Evolutionary conservation across 1,140 invertebrate genomes (phyloP).

Genomic region (Oncopeltus fasciatus): DNA sequence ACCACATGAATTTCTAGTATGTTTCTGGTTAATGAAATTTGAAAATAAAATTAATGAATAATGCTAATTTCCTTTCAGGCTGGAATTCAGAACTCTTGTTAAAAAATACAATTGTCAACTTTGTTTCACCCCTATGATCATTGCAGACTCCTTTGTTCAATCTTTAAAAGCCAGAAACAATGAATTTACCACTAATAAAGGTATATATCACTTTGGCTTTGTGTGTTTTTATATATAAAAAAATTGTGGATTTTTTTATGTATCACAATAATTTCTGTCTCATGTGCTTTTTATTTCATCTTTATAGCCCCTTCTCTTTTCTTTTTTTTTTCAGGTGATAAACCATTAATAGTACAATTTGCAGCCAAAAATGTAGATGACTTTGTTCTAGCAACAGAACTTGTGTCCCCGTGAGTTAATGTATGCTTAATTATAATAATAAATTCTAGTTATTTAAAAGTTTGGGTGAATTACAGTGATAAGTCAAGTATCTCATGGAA

Average conservation of each 20-base stretch:
- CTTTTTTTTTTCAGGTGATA: constrained; percentile 40
- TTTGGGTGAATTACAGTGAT: too few relatives aligned
- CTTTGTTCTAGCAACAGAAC: constrained; percentile 68
- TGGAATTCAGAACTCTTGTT: constrained; percentile 72
- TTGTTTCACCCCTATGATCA: constrained; percentile 90
- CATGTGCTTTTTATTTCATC: too few relatives aligned
- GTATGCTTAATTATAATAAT: too few relatives aligned
- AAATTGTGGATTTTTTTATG: too few relatives aligned
- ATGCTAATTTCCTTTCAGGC: constrained; percentile 33
- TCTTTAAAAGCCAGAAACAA: constrained; percentile 73
- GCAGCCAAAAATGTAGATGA: constrained; percentile 72
- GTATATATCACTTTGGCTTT: constrained; percentile 30
- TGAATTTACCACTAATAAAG: constrained; percentile 70
- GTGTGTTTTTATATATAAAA: too few relatives aligned
- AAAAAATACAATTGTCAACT: constrained; percentile 75
- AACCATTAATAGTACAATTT: constrained; percentile 86
- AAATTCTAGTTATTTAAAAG: too few relatives aligned
- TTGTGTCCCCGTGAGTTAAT: constrained; percentile 69
- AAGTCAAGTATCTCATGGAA: too few relatives aligned
- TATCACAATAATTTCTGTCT: too few relatives aligned
- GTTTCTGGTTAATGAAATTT: background rate
- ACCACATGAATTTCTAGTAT: background rate
- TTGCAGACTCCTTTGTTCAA: constrained; percentile 81
- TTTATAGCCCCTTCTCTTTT: too few relatives aligned
- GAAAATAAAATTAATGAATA: background rate